Base-by-base conservation (phyloP, 2,888 invertebrate genomes). In the Branchellion lobata region DNA sequence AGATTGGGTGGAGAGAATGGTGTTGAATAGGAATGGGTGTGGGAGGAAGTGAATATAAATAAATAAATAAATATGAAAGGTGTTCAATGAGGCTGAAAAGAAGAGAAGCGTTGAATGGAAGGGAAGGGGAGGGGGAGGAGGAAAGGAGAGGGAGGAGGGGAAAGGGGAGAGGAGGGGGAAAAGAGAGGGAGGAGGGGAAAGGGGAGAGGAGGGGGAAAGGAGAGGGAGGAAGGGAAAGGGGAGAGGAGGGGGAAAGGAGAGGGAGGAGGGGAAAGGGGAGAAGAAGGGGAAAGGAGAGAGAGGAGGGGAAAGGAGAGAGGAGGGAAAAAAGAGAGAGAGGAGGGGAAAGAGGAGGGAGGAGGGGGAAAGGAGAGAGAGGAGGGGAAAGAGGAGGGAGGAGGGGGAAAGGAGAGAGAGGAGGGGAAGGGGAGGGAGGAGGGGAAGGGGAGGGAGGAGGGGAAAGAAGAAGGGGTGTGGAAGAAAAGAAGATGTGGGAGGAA, bases 171-270 rank as follows among this genome's bases (percentile, higher is more conserved):
- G 14, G 40, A 14, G 40, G 24, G 77, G 34, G 14, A 29, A 69
- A 14, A 34, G 34, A 21, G 69, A 69, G 29, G 69, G 29, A 31
- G 77, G 77, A 31, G 57, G 77, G 36, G 57, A 61, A 34, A 61
- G 77, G 5, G 57, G 77, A 1, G 77, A 77, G 5, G 77, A 77
- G 0, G 77, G 61, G 8, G 57, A 61, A 61, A 77, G 27, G 34
- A 77, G 53, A 18, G 57, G 0, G 29, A 1, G 3, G 1, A 36
- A 34, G 34, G 29, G 53, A 27, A 31, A 27, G 53, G n/a, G 77
- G 61, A 5, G 61, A 65, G 77, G 8, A 36, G 31, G 34, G 75
- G 24, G 47, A 53, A 21, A 51, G 75, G 2, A 40, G 75, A 29
- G 51, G 40, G 31, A 40, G 40, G 34, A 77, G 53, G n/a, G 57